Evolutionary conservation across 1,140 invertebrate species (phyloP).

Genomic region (Prorops nasuta): DNA sequence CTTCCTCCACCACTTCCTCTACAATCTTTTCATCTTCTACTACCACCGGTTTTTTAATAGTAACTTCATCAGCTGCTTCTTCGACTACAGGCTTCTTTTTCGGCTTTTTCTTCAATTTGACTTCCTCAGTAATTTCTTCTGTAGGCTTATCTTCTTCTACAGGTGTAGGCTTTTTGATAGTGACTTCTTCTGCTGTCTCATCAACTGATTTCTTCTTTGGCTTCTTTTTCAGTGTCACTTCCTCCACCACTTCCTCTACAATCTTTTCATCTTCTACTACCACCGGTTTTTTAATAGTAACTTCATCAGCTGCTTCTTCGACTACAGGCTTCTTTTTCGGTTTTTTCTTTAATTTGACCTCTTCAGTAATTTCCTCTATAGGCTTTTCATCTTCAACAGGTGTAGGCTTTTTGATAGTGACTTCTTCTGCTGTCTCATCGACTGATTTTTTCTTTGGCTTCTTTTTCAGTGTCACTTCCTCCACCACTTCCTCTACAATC

Average conservation of each 20-base stretch:
- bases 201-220: slow-evolving; percentile 25
- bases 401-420: too few species aligned
- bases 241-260: slow-evolving; percentile 25
- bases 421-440: too few species aligned
- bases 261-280: slow-evolving; percentile 29
- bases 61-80: slow-evolving; percentile 38
- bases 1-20: slow-evolving; percentile 23
- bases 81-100: slow-evolving; percentile 46
- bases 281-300: slow-evolving; percentile 22
- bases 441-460: too few species aligned
- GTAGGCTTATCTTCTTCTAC: slow-evolving; percentile 13
- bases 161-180: slow-evolving; percentile 29
- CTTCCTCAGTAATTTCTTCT: slow-evolving; percentile 38
- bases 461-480: too few species aligned
- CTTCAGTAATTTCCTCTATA: slow-evolving; percentile 42
- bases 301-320: slow-evolving; percentile 37
- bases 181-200: slow-evolving; percentile 25
- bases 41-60: slow-evolving; percentile 35
- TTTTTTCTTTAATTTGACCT: slow-evolving; percentile 38
- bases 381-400: too few species aligned
- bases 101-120: slow-evolving; percentile 47
- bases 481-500: slow-evolving; percentile 45
- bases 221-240: slow-evolving; percentile 25
- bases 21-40: slow-evolving; percentile 22
- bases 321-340: slow-evolving; percentile 29